Percentiles rank a stretch among this genome's conserved stretches.
phyloP scores from a whole-genome alignment of 2,888 invertebrate genomes.

The Tortrix viridana region DNA sequence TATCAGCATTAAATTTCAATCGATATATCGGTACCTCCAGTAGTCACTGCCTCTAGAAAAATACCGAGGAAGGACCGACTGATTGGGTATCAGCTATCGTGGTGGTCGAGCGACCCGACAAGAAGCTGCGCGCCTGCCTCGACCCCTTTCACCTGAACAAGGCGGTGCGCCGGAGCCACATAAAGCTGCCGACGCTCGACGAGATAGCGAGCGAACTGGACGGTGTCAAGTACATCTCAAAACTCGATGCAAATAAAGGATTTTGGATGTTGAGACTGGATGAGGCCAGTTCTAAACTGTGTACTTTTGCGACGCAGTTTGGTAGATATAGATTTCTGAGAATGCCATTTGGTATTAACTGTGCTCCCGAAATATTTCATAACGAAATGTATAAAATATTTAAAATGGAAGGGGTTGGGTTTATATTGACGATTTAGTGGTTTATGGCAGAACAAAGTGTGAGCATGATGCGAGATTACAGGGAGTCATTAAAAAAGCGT shows the following conservation, averaged over 20 bases:
- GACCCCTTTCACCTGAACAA: conserved; percentile 36
- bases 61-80: conserved; percentile 24
- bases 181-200: conserved; percentile 35
- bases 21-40: conserved; percentile 3
- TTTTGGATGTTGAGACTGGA: conserved; percentile 35
- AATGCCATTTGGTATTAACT: conserved; percentile 36
- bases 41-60: conserved; percentile 9
- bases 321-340: conserved; percentile 33
- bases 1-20: neutral
- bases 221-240: conserved; percentile 34
- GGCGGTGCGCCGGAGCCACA: conserved; percentile 33
- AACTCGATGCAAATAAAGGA: conserved; percentile 36
- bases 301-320: conserved; percentile 35
- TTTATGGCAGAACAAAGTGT: conserved; percentile 10
- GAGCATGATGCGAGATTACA: conserved; percentile 29
- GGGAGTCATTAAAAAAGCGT: conserved; percentile 4
- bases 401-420: conserved; percentile 30
- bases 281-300: conserved; percentile 31
- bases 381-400: conserved; percentile 39
- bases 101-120: conserved; percentile 27
- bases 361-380: conserved; percentile 37
- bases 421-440: conserved; percentile 25
- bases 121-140: conserved; percentile 31
- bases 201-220: conserved; percentile 23
- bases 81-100: conserved; percentile 38